Percentiles rank a stretch among this genome's conserved stretches.
Conservation (phyloP, 2,888 invertebrate species). For the Drosophila macrothrix region DNA sequence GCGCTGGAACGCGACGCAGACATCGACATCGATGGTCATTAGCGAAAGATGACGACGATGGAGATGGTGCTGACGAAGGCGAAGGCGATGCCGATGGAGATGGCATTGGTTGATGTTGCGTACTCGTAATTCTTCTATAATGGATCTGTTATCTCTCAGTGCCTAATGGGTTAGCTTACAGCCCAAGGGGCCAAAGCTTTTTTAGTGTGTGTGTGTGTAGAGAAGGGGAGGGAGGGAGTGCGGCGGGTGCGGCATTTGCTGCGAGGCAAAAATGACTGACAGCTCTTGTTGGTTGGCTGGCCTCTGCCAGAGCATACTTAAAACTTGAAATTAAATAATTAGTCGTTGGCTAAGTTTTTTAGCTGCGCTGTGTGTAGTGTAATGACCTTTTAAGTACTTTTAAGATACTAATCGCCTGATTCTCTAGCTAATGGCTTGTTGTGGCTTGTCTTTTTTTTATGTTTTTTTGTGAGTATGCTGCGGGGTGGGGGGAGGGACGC, state of each 20-base stretch:
- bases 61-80: constrained; percentile 42
- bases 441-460: constrained; percentile 62
- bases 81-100: constrained; percentile 42
- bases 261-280: constrained; percentile 67
- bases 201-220: constrained; percentile 12
- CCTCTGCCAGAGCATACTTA: constrained; percentile 65
- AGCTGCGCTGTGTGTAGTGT: constrained; percentile 55
- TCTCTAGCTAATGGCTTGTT: constrained; percentile 77
- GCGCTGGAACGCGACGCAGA: constrained; percentile 33
- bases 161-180: constrained; percentile 76
- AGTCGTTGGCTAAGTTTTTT: constrained; percentile 76
- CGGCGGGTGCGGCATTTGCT: constrained; percentile 24
- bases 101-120: constrained; percentile 62
- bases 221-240: neutral
- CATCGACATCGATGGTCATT: constrained; percentile 77
- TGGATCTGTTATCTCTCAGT: constrained; percentile 77
- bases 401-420: constrained; percentile 76
- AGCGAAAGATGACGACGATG: constrained; percentile 75
- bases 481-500: neutral
- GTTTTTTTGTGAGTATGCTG: neutral
- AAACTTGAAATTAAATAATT: constrained; percentile 80
- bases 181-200: constrained; percentile 60
- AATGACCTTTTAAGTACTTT: constrained; percentile 81
- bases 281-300: constrained; percentile 52
- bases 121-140: constrained; percentile 80